phyloP scores from a whole-genome alignment of 1,140 invertebrate species.

The Frieseomelitta varia region DNA sequence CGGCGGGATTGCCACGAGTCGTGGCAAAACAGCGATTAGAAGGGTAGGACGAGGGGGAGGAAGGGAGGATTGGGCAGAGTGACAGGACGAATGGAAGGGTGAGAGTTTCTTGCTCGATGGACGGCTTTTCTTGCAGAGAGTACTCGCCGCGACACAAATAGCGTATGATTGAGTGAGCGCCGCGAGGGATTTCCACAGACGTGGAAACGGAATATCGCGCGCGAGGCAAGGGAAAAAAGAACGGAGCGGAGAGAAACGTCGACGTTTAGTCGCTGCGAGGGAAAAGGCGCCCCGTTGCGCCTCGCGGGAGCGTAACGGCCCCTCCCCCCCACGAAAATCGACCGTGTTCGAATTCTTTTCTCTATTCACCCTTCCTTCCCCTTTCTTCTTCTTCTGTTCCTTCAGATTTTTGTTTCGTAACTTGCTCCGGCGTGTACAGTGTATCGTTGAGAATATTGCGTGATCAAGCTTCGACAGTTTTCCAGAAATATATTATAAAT shows the following conservation, averaged over 20 bases:
- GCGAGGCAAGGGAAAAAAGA: slow-evolving; percentile 33
- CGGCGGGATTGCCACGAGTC: not conserved
- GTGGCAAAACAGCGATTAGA: slow-evolving; percentile 36
- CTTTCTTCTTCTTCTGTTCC: slow-evolving; percentile 19
- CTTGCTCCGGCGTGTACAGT: not conserved
- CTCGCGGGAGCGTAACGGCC: slow-evolving; percentile 62
- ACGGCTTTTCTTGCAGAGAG: slow-evolving; percentile 70
- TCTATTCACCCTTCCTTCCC: not conserved
- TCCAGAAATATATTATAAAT: too few species aligned
- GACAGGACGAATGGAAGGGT: slow-evolving; percentile 9
- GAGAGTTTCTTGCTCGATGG: slow-evolving; percentile 24
- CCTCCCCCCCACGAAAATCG: slow-evolving; percentile 53
- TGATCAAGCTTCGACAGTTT: too few species aligned
- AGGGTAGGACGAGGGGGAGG: not conserved
- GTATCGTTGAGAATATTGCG: too few species aligned
- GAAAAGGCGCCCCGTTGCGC: slow-evolving; percentile 48
- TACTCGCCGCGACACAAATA: slow-evolving; percentile 71
- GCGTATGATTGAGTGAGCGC: slow-evolving; percentile 80
- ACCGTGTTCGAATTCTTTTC: slow-evolving; percentile 45
- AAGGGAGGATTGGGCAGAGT: not conserved
- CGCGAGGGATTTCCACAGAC: slow-evolving; percentile 78
- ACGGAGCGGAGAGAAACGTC: slow-evolving; percentile 66
- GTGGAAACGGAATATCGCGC: slow-evolving; percentile 66
- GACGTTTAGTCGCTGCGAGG: slow-evolving; percentile 72
- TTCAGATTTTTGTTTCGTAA: slow-evolving; percentile 18